phyloP scores from a whole-genome alignment of 2,797 vertebrate species.

The Hafferia zeledoni region DNA sequence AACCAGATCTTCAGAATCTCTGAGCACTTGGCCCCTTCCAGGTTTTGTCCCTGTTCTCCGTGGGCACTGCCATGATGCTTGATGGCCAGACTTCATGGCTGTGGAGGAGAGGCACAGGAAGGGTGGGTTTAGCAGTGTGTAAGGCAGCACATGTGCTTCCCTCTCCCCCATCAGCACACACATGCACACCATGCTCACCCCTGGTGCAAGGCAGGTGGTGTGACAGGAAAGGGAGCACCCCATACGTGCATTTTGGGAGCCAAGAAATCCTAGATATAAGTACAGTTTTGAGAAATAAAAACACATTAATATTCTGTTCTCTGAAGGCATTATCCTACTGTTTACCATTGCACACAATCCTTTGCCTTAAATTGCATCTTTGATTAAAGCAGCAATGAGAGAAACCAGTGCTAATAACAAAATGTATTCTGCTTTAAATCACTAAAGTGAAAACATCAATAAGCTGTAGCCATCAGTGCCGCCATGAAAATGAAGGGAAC shows the following conservation, averaged over 20 bases:
- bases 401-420: conserved; percentile 63
- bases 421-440: conserved; percentile 71
- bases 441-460: conserved; percentile 71
- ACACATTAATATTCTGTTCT: conserved; percentile 70
- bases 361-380: conserved; percentile 63
- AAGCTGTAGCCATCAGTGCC: conserved; percentile 63
- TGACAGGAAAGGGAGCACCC: not conserved
- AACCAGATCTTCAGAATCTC: not conserved
- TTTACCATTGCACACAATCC: conserved; percentile 66
- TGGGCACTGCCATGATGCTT: not conserved
- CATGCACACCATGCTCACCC: not conserved
- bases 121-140: not conserved
- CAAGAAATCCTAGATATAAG: conserved; percentile 44
- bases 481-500: conserved; percentile 70
- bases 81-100: not conserved
- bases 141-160: not conserved
- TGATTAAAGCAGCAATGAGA: conserved; percentile 64
- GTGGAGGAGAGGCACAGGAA: not conserved
- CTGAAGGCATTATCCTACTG: conserved; percentile 66
- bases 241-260: not conserved
- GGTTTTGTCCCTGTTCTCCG: not conserved
- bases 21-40: accelerated
- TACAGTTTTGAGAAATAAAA: conserved; percentile 63
- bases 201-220: not conserved
- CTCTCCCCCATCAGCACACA: not conserved